Evolutionary conservation across 2,797 vertebrate genomes (phyloP).

Genomic region (Gymnocypris eckloni): DNA sequence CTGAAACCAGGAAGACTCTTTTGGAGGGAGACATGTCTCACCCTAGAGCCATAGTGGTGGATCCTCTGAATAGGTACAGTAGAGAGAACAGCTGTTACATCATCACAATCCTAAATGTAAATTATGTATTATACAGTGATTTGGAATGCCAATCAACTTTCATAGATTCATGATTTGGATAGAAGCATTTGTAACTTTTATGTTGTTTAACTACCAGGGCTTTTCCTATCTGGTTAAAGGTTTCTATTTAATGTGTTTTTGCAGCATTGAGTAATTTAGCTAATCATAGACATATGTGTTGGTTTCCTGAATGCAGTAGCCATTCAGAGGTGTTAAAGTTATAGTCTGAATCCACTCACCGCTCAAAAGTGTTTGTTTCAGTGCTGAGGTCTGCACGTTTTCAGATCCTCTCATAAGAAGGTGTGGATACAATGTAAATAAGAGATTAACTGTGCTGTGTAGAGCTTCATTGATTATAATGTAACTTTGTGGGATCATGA

Average conservation of each 20-base stretch:
- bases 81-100: not conserved
- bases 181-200: not conserved
- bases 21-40: conserved; percentile 98
- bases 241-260: not conserved
- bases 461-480: not conserved
- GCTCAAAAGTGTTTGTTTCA: not conserved
- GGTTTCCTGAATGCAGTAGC: not conserved
- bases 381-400: too few relatives aligned
- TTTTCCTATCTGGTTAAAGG: not conserved
- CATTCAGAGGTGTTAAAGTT: not conserved
- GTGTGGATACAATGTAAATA: not conserved
- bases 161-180: not conserved
- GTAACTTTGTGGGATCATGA: not conserved
- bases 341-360: not conserved
- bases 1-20: conserved; percentile 92
- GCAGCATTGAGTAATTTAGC: not conserved
- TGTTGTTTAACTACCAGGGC: not conserved
- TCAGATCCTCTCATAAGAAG: not conserved
- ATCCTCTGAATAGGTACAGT: conserved; percentile 93
- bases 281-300: not conserved
- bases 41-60: conserved; percentile 96
- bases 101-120: not conserved
- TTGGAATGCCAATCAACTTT: not conserved
- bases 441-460: not conserved
- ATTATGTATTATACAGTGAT: not conserved